phyloP scores from a whole-genome alignment of 1,140 invertebrate genomes.

The Orchestia grillus region DNA sequence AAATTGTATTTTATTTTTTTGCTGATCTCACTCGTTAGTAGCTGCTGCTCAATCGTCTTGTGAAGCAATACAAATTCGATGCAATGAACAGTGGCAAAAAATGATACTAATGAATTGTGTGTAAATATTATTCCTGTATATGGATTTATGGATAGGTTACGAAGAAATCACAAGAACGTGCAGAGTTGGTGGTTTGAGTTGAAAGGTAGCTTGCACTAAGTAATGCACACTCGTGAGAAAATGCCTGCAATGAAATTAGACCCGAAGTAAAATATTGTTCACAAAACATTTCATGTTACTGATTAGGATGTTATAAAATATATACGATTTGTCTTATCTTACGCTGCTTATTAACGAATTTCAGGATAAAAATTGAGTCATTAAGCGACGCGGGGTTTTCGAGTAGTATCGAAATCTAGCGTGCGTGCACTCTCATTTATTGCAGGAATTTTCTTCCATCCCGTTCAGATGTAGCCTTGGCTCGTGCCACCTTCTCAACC shows the following conservation, averaged over 20 bases:
- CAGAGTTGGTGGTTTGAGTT: neutral
- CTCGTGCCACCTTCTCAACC: slow-evolving; percentile 17
- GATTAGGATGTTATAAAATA: neutral
- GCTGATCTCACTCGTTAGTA: neutral
- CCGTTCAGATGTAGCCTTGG: slow-evolving; percentile 9
- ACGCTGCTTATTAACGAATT: neutral
- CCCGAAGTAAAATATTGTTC: neutral
- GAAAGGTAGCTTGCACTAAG: neutral
- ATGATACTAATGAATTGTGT: neutral
- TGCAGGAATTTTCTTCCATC: slow-evolving; percentile 16
- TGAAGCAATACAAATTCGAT: slow-evolving; percentile 9
- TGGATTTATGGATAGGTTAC: neutral
- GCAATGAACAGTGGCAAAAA: neutral
- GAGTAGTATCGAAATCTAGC: neutral
- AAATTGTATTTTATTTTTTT: neutral
- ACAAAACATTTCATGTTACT: neutral
- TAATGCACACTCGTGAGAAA: neutral
- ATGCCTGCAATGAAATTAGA: neutral
- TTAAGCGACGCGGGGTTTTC: neutral
- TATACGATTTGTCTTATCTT: neutral
- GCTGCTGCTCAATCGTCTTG: neutral
- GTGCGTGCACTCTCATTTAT: neutral
- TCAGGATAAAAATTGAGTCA: neutral
- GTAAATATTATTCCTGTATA: neutral
- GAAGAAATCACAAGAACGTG: slow-evolving; percentile 1